Conservation (phyloP, 2,888 invertebrate species). For the Eristalis arbustorum region DNA sequence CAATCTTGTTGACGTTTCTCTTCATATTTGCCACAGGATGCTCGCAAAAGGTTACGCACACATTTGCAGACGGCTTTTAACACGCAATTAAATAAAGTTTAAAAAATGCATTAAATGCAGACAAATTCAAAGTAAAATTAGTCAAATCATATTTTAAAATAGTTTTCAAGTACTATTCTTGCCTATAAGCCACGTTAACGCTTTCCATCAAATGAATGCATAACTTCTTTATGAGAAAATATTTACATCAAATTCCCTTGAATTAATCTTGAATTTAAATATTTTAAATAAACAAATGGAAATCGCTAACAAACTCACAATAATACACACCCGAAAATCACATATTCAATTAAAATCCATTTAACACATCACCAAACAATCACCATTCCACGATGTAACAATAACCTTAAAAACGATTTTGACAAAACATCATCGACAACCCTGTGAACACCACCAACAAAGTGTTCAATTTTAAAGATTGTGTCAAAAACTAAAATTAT, state of each 20-base stretch:
- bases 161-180: too few species aligned
- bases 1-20: conserved; percentile 2
- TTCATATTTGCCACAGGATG: conserved; percentile 4
- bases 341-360: not conserved
- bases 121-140: too few species aligned
- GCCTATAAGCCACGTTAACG: too few species aligned
- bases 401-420: not conserved
- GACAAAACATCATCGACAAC: conserved; percentile 2
- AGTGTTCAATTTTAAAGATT: conserved; percentile 55
- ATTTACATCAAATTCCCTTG: too few species aligned
- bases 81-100: not conserved
- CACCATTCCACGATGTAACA: not conserved
- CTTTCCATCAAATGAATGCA: too few species aligned
- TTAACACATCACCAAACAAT: not conserved
- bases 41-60: not conserved
- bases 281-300: too few species aligned
- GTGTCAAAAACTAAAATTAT: conserved; percentile 68
- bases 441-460: conserved; percentile 44
- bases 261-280: too few species aligned
- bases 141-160: too few species aligned
- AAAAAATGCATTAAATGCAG: too few species aligned
- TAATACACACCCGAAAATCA: not conserved
- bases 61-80: not conserved
- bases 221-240: too few species aligned
- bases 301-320: too few species aligned